Conservation (phyloP, 2,888 invertebrate genomes). For the Eulithis prunata region DNA sequence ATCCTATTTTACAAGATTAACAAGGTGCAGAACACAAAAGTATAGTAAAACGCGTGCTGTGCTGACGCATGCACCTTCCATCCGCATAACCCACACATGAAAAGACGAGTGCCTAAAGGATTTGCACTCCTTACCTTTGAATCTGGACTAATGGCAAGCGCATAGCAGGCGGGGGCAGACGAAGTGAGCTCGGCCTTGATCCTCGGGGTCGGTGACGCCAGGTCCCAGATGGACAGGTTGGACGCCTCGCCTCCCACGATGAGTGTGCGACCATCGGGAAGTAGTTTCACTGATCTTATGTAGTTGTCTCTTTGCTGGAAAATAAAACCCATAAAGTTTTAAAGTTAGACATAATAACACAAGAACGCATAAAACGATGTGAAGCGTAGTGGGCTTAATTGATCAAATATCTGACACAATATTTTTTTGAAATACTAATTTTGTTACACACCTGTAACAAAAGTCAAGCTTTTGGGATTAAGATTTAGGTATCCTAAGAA, state of each 20-base stretch:
- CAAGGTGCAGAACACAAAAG: too few species aligned
- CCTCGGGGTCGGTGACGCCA: slow-evolving; percentile 94
- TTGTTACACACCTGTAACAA: not conserved
- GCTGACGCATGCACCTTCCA: too few species aligned
- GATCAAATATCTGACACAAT: not conserved
- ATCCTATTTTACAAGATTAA: not conserved
- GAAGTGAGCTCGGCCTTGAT: slow-evolving; percentile 97
- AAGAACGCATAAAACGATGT: not conserved
- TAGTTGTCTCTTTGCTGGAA: slow-evolving; percentile 96
- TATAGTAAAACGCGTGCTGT: too few species aligned
- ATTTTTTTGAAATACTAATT: not conserved
- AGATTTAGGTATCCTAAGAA: not conserved
- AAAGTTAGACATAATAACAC: not conserved
- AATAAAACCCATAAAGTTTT: slow-evolving; percentile 18
- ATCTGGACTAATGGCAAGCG: slow-evolving; percentile 97
- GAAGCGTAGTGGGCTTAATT: not conserved
- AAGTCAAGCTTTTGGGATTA: not conserved
- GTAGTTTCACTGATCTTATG: slow-evolving; percentile 96
- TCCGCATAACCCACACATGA: too few species aligned
- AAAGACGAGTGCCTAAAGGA: not conserved
- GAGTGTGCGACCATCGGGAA: slow-evolving; percentile 96
- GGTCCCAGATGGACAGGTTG: slow-evolving; percentile 97
- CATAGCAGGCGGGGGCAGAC: slow-evolving; percentile 97
- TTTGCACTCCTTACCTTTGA: slow-evolving; percentile 86
- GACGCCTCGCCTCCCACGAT: slow-evolving; percentile 98